These are phyloP conservation scores for Schizopygopsis pylzovi DNA, from an alignment of 2,797 vertebrate genomes.

Conservation along the genomic window DNA sequence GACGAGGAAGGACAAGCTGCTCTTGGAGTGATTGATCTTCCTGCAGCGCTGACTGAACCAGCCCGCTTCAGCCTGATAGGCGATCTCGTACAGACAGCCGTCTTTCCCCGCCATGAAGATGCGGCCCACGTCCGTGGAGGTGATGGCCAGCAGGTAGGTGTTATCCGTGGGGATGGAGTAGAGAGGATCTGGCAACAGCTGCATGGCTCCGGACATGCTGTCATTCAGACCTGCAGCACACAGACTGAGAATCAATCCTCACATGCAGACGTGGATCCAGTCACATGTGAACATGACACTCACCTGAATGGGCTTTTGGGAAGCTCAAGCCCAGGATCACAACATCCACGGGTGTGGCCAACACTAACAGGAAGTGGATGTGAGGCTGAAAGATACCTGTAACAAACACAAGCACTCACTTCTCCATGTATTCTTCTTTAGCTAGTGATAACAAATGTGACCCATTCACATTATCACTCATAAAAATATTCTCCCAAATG, in stretches of 20 bases:
- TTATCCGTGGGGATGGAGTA: conserved; percentile 98
- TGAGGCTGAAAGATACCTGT: conserved; percentile 97
- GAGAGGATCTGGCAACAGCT: conserved; percentile 93
- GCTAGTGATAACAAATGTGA: no score
- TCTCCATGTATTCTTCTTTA: no score
- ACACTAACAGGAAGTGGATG: conserved; percentile 90
- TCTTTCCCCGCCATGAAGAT: conserved; percentile 98
- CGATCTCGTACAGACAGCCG: conserved; percentile 96
- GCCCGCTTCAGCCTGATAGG: conserved; percentile 96
- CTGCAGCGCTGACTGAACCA: conserved; percentile 97
- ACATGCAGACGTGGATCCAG: neutral
- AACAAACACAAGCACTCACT: conserved; percentile 16
- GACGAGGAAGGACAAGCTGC: conserved; percentile 90
- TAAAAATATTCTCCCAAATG: neutral
- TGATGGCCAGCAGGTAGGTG: conserved; percentile 90
- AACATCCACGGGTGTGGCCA: conserved; percentile 96
- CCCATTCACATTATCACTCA: no score
- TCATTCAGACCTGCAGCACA: conserved; percentile 83
- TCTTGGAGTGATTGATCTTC: conserved; percentile 99
- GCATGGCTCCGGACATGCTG: conserved; percentile 94
- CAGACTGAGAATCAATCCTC: neutral
- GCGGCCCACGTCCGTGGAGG: conserved; percentile 89
- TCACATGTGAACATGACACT: conserved; percentile 45
- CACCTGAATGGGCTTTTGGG: conserved; percentile 87
- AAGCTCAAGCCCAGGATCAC: conserved; percentile 96